phyloP scores from a whole-genome alignment of 1,140 invertebrate genomes.

The Cotesia chilonis region DNA sequence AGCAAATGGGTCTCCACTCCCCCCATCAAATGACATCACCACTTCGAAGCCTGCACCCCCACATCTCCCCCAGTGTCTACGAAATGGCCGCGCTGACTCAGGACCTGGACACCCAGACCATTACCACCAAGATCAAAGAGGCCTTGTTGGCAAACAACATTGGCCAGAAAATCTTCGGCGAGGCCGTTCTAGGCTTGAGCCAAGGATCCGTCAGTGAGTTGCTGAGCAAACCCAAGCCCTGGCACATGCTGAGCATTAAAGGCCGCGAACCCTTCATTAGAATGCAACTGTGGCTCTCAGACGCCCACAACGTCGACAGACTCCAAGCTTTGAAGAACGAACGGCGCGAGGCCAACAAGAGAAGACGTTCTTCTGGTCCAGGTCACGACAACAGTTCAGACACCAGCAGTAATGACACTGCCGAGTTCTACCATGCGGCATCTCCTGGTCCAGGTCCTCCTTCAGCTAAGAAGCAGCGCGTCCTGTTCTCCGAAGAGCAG shows the following conservation, averaged over 20 bases:
- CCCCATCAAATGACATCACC: slow-evolving; percentile 72
- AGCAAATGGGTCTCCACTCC: slow-evolving; percentile 68
- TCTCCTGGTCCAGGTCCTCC: slow-evolving; percentile 79
- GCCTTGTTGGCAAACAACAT: slow-evolving; percentile 96
- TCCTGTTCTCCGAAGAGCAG: slow-evolving; percentile 97
- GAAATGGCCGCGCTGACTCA: slow-evolving; percentile 96
- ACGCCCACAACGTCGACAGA: slow-evolving; percentile 91
- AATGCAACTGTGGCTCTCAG: slow-evolving; percentile 97
- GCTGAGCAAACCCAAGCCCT: slow-evolving; percentile 97
- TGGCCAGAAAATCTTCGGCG: slow-evolving; percentile 98
- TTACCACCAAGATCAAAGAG: slow-evolving; percentile 97
- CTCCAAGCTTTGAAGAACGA: slow-evolving; percentile 89
- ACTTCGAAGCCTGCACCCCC: slow-evolving; percentile 77
- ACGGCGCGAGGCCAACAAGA: slow-evolving; percentile 87
- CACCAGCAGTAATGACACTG: slow-evolving; percentile 87
- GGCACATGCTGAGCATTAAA: slow-evolving; percentile 99
- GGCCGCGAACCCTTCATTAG: slow-evolving; percentile 97
- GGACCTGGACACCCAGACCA: slow-evolving; percentile 94
- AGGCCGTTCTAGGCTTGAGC: slow-evolving; percentile 93
- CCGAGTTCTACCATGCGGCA: slow-evolving; percentile 88
- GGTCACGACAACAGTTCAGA: slow-evolving; percentile 88
- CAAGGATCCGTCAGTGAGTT: slow-evolving; percentile 97
- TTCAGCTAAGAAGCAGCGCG: slow-evolving; percentile 89
- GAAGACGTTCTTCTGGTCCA: slow-evolving; percentile 79
- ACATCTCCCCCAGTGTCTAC: slow-evolving; percentile 88